Percentiles rank a stretch among this genome's conserved stretches.
phyloP scores from a whole-genome alignment of 2,113 vertebrate genomes.

The Copsychus sechellarum region DNA sequence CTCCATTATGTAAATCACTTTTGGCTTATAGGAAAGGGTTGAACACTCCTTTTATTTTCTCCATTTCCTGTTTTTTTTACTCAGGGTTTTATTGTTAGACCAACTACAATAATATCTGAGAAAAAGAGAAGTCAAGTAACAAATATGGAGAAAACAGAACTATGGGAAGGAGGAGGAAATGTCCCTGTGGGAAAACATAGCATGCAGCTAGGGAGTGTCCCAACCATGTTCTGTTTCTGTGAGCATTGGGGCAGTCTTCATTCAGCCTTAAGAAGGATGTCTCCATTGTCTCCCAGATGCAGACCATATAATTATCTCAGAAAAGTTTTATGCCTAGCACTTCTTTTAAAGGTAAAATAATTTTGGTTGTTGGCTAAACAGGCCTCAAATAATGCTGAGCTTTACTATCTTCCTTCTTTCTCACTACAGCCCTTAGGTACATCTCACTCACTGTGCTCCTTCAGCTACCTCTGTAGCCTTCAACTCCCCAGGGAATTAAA shows the following conservation, averaged over 20 bases:
- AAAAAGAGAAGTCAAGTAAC: neutral
- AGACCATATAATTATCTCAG: fast-evolving
- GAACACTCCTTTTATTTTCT: neutral
- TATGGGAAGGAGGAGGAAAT: neutral
- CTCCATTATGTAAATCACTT: neutral
- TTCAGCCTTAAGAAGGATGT: neutral
- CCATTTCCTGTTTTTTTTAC: neutral
- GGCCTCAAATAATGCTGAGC: neutral
- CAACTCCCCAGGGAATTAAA: neutral
- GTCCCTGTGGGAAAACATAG: neutral
- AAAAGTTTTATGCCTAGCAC: neutral
- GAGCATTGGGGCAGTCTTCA: neutral
- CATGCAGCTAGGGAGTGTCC: neutral
- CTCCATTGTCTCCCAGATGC: neutral
- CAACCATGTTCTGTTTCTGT: neutral
- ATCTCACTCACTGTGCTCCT: neutral
- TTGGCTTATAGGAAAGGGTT: neutral
- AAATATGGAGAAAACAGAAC: neutral
- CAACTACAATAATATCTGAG: neutral
- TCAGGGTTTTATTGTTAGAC: neutral
- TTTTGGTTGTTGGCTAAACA: neutral
- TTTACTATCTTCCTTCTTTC: neutral
- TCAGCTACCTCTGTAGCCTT: neutral
- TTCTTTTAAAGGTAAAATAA: neutral
- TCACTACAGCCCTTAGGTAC: neutral